Conservation (phyloP, 2,888 invertebrate genomes). For the Scaeva pyrastri region DNA sequence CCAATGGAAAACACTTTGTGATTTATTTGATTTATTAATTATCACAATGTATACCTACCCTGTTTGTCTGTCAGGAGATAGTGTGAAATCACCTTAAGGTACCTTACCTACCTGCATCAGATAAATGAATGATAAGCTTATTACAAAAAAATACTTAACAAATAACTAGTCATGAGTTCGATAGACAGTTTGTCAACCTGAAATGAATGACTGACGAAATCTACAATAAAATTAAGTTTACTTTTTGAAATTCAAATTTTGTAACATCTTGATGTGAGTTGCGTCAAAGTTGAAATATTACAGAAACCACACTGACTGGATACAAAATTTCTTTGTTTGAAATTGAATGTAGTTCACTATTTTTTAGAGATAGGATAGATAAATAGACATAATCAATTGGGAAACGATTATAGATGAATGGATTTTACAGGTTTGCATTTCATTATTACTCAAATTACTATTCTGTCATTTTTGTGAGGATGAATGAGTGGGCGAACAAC, state of each 20-base stretch:
- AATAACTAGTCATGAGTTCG: slow-evolving; percentile 24
- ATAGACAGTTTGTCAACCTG: slow-evolving; percentile 13
- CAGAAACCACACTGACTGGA: too few species aligned
- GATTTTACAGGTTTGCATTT: too few species aligned
- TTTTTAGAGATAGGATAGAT: too few species aligned
- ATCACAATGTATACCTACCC: background rate
- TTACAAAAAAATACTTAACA: background rate
- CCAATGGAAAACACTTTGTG: background rate
- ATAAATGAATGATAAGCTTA: slow-evolving; percentile 22
- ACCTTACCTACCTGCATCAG: background rate
- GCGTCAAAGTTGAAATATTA: background rate
- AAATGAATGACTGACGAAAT: background rate
- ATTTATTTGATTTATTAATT: slow-evolving; percentile 42
- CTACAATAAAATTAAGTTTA: background rate
- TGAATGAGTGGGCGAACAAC: too few species aligned
- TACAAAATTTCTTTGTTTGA: too few species aligned
- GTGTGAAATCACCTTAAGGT: slow-evolving; percentile 20
- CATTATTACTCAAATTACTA: too few species aligned
- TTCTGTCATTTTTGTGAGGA: too few species aligned
- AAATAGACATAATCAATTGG: too few species aligned
- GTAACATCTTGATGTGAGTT: background rate
- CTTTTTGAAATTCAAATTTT: background rate
- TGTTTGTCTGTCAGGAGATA: slow-evolving; percentile 13
- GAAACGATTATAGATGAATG: too few species aligned
- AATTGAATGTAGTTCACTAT: too few species aligned